Evolutionary conservation across 2,888 invertebrate genomes (phyloP).

Genomic region (Camptogramma bilineatum): DNA sequence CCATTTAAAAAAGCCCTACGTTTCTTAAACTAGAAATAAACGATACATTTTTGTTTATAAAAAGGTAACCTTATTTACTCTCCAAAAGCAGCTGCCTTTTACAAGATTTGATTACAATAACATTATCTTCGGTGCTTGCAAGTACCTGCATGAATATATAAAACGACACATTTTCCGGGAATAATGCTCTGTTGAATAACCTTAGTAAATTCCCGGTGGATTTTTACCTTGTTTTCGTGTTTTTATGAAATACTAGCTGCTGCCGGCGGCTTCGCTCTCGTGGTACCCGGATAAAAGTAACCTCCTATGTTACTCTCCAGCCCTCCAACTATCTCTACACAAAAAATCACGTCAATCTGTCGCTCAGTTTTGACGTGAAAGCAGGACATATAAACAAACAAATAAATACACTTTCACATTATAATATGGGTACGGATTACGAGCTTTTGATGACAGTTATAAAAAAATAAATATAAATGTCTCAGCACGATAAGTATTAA

Average conservation of each 20-base stretch:
- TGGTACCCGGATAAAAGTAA: too few relatives aligned
- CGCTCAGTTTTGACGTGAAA: too few relatives aligned
- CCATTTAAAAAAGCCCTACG: too few relatives aligned
- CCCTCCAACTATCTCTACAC: too few relatives aligned
- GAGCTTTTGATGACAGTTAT: neutral
- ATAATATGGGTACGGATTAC: too few relatives aligned
- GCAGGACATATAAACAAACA: too few relatives aligned
- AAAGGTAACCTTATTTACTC: neutral
- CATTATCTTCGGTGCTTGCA: conserved; percentile 12
- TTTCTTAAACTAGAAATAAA: too few relatives aligned
- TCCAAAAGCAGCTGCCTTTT: neutral
- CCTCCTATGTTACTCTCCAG: too few relatives aligned
- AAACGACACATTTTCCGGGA: conserved; percentile 6
- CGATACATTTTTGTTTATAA: too few relatives aligned
- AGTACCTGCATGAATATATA: conserved; percentile 1
- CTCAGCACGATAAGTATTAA: neutral
- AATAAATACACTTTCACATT: too few relatives aligned
- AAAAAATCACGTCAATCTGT: too few relatives aligned
- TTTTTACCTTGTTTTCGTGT: neutral
- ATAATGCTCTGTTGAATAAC: conserved; percentile 2
- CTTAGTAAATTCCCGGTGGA: neutral
- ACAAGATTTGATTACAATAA: conserved; percentile 15
- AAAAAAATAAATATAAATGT: neutral
- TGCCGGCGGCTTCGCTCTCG: too few relatives aligned
- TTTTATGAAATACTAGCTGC: conserved; percentile 2